phyloP scores from a whole-genome alignment of 2,113 vertebrate genomes.

The Leptodactylus fuscus region DNA sequence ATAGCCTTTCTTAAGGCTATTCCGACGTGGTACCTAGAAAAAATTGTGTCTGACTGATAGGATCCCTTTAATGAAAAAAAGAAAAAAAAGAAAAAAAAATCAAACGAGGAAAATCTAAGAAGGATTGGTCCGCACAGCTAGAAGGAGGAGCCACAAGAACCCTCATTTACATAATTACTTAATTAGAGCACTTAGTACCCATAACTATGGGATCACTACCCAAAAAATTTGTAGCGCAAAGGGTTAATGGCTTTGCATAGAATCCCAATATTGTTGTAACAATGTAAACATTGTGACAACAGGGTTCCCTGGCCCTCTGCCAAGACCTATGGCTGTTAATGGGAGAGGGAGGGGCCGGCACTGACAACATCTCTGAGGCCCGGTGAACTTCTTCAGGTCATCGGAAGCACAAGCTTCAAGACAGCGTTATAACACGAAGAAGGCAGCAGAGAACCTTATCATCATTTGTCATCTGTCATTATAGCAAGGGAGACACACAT shows the following conservation, averaged over 20 bases:
- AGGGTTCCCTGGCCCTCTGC: neutral
- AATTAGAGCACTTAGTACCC: too few relatives aligned
- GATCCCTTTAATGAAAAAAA: too few relatives aligned
- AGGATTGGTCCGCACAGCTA: neutral
- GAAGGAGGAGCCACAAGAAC: neutral
- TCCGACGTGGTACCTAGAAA: too few relatives aligned
- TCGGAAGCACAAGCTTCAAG: neutral
- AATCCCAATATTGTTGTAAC: neutral
- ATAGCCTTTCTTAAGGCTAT: too few relatives aligned
- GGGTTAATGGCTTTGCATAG: neutral
- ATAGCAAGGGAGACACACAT: too few relatives aligned
- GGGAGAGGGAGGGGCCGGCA: neutral
- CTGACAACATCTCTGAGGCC: neutral
- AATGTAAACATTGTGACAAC: neutral
- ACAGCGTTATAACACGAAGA: neutral
- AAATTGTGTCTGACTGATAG: too few relatives aligned
- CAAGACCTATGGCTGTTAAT: conserved; percentile 1
- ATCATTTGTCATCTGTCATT: neutral
- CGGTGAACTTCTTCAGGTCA: neutral
- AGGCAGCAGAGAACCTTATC: neutral
- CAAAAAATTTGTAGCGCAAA: neutral
- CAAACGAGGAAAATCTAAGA: too few relatives aligned
- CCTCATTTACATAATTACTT: too few relatives aligned
- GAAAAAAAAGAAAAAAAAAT: too few relatives aligned
- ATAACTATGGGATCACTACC: too few relatives aligned